Conservation (phyloP, 2,888 invertebrate genomes). For the Aphrophora alni region DNA sequence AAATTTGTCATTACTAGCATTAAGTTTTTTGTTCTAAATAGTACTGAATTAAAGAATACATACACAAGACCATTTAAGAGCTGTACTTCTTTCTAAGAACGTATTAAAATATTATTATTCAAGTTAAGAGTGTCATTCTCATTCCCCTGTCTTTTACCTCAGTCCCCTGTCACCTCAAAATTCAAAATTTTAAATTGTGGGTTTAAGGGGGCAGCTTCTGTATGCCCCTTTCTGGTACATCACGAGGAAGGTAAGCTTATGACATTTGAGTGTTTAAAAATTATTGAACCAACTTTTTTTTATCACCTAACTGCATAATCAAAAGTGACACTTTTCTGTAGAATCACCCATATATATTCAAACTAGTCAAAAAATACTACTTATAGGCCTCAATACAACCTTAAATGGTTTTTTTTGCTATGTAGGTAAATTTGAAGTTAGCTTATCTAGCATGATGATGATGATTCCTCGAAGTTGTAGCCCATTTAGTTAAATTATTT, state of each 20-base stretch:
- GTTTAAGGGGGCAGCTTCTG: neutral
- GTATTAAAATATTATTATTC: neutral
- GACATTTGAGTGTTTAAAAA: neutral
- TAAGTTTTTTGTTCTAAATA: too few species aligned
- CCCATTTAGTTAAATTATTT: too few species aligned
- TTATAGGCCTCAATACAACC: too few species aligned
- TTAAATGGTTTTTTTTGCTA: too few species aligned
- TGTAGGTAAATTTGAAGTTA: too few species aligned
- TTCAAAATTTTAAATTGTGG: slow-evolving; percentile 3
- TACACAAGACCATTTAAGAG: too few species aligned
- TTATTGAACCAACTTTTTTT: neutral
- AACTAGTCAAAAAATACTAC: too few species aligned
- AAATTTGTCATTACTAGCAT: too few species aligned
- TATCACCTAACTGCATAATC: neutral
- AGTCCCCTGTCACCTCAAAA: neutral
- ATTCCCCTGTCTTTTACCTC: slow-evolving; percentile 4
- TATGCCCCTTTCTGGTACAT: neutral
- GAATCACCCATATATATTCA: neutral
- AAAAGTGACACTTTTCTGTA: slow-evolving; percentile 11
- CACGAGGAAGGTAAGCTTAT: neutral
- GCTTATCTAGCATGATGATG: too few species aligned
- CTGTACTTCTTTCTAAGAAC: too few species aligned
- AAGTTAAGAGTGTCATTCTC: neutral
- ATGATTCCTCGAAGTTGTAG: too few species aligned
- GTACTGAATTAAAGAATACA: too few species aligned